phyloP scores from a whole-genome alignment of 2,888 invertebrate genomes.

The Biston stratarius region DNA sequence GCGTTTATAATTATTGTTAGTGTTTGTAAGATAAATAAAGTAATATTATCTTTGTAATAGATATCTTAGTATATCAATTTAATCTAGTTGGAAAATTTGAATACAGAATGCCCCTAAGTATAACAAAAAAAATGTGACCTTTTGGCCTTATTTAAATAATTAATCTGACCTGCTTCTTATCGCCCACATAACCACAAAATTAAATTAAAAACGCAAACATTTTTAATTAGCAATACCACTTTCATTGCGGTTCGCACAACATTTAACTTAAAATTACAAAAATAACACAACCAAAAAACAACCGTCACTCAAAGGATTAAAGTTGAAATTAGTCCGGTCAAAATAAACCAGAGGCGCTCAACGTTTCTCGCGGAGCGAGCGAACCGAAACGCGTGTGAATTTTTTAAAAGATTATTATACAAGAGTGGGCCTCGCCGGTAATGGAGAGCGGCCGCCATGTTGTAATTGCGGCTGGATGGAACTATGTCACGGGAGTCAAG shows the following conservation, averaged over 20 bases:
- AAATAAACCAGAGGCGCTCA: constrained; percentile 55
- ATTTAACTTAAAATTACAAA: constrained; percentile 55
- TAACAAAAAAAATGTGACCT: constrained; percentile 11
- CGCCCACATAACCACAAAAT: constrained; percentile 37
- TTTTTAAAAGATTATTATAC: constrained; percentile 79
- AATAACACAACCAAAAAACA: constrained; percentile 35
- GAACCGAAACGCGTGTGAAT: constrained; percentile 69
- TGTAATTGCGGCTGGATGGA: constrained; percentile 65
- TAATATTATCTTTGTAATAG: too few relatives aligned
- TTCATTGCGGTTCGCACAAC: constrained; percentile 59
- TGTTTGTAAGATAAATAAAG: too few relatives aligned
- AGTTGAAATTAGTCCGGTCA: constrained; percentile 44
- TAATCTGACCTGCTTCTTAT: constrained; percentile 31
- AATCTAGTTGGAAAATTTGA: too few relatives aligned
- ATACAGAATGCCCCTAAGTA: neutral
- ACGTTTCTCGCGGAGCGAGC: constrained; percentile 53
- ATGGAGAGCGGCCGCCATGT: constrained; percentile 64
- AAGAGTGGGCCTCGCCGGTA: constrained; percentile 63
- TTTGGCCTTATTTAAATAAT: constrained; percentile 27
- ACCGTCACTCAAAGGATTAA: constrained; percentile 42
- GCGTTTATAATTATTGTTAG: too few relatives aligned
- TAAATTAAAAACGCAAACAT: constrained; percentile 52
- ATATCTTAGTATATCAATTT: too few relatives aligned
- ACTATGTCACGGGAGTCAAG: constrained; percentile 62
- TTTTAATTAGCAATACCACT: constrained; percentile 69